These are phyloP conservation scores for Tachina grossa DNA, from an alignment of 2,888 invertebrate genomes.

Conservation along the genomic window DNA sequence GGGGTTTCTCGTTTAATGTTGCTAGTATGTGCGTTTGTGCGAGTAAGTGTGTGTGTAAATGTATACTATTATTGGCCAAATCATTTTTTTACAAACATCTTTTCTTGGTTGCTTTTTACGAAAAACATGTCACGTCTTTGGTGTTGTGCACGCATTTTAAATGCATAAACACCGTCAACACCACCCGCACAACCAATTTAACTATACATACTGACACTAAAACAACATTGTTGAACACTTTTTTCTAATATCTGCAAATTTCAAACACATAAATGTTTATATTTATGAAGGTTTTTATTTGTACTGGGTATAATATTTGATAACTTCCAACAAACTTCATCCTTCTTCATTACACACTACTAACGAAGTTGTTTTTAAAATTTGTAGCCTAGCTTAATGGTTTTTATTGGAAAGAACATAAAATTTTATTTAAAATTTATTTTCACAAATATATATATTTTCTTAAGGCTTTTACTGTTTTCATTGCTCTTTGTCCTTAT, in stretches of 20 bases:
- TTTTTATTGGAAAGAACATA: neutral
- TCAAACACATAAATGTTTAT: neutral
- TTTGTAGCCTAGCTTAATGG: neutral
- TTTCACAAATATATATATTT: neutral
- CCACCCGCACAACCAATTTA: neutral
- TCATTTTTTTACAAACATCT: constrained; percentile 46
- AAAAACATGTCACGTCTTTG: constrained; percentile 67
- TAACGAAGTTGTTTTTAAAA: neutral
- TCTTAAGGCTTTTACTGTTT: neutral
- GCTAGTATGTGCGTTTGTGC: neutral
- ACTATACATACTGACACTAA: neutral
- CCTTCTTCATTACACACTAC: neutral
- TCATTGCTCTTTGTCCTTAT: neutral
- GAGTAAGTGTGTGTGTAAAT: neutral
- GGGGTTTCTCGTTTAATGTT: constrained; percentile 31
- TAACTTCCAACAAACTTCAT: neutral
- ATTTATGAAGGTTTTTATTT: neutral
- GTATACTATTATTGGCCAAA: constrained; percentile 37
- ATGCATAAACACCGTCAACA: constrained; percentile 56
- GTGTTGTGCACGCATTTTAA: constrained; percentile 69
- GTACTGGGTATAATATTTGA: neutral
- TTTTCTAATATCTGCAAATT: constrained; percentile 18
- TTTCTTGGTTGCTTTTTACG: constrained; percentile 30
- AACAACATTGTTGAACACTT: constrained; percentile 49
- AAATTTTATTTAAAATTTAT: neutral